phyloP scores from a whole-genome alignment of 2,113 vertebrate genomes.

The Peucedramus taeniatus region DNA sequence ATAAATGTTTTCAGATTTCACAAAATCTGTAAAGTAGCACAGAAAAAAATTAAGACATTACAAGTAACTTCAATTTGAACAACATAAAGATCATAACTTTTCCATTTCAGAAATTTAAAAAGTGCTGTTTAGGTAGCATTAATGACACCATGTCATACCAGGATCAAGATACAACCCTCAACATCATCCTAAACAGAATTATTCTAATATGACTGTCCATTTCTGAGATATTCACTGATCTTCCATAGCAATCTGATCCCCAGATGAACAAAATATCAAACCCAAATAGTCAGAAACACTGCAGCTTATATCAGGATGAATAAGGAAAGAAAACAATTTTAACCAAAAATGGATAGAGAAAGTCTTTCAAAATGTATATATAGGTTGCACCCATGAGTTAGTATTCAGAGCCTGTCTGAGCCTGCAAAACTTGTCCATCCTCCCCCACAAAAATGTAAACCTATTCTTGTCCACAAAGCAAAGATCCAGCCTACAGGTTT shows the following conservation, averaged over 20 bases:
- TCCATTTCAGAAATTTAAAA: neutral
- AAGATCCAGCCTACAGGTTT: neutral
- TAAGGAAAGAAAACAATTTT: neutral
- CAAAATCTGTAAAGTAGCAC: neutral
- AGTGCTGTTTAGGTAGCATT: neutral
- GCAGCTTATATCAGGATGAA: neutral
- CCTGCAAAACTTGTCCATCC: conserved; percentile 25
- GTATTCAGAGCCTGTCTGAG: conserved; percentile 17
- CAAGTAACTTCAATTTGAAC: neutral
- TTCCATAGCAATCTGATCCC: neutral
- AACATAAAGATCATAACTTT: neutral
- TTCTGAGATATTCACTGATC: neutral
- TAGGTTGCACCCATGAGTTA: neutral
- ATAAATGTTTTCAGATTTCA: neutral
- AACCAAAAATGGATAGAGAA: neutral
- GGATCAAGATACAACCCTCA: neutral
- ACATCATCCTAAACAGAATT: neutral
- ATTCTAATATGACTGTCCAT: neutral
- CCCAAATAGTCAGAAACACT: neutral
- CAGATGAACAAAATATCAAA: neutral
- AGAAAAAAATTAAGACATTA: neutral
- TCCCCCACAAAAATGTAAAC: conserved; percentile 41
- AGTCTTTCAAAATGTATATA: neutral
- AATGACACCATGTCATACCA: neutral
- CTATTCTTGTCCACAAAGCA: conserved; percentile 24